A percentile compares a stretch with the other conserved stretches of the same genome.
These are phyloP conservation scores for Amblyopsis hoosieri DNA, from an alignment of 2,797 vertebrate species.

Conservation along the genomic window DNA sequence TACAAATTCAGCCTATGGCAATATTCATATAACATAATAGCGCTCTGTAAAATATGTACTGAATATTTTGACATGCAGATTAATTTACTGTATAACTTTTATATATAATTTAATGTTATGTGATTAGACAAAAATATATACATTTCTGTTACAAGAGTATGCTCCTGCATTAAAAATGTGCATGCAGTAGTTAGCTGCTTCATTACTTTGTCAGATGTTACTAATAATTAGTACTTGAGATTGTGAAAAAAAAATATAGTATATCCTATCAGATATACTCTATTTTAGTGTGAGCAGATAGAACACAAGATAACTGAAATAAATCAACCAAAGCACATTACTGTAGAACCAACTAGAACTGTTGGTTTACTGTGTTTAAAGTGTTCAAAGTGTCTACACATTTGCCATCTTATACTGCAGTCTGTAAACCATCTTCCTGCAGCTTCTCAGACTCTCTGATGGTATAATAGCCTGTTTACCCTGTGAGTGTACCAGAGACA, in stretches of 20 bases:
- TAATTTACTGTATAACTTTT: too few relatives aligned
- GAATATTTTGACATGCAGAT: too few relatives aligned
- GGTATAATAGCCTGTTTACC: constrained; percentile 70
- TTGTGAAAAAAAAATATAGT: not conserved
- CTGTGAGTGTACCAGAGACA: constrained; percentile 64
- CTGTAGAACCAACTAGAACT: constrained; percentile 34
- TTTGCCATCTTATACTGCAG: constrained; percentile 72
- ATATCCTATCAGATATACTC: constrained; percentile 52
- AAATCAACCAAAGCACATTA: not conserved
- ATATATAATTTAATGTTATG: too few relatives aligned
- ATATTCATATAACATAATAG: too few relatives aligned
- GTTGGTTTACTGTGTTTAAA: constrained; percentile 42
- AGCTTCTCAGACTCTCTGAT: constrained; percentile 72
- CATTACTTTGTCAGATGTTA: too few relatives aligned
- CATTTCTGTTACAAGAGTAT: too few relatives aligned
- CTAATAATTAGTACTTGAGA: too few relatives aligned
- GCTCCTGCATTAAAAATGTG: too few relatives aligned
- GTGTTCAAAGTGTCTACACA: constrained; percentile 64
- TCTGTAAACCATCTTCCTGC: constrained; percentile 59
- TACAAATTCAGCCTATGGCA: too few relatives aligned
- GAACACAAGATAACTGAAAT: not conserved
- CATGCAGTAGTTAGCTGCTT: too few relatives aligned
- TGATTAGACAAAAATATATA: too few relatives aligned
- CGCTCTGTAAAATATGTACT: too few relatives aligned
- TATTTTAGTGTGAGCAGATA: not conserved